Percentiles rank a stretch among this genome's conserved stretches.
phyloP scores from a whole-genome alignment of 2,888 invertebrate species.

The Amphipyra tragopoginis region DNA sequence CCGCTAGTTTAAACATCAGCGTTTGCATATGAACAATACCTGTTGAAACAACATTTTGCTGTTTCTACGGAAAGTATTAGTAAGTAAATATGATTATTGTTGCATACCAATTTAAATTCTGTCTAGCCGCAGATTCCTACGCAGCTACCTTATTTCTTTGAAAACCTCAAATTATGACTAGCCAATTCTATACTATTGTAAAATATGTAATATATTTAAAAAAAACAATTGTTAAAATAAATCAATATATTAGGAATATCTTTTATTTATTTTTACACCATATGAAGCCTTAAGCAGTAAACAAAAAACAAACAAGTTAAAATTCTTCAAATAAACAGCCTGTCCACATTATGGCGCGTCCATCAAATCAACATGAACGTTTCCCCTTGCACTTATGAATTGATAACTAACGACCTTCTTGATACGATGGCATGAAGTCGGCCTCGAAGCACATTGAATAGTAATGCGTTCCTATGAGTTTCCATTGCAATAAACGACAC shows the following conservation, averaged over 20 bases:
- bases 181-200: not conserved
- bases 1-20: constrained; percentile 5
- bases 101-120: not conserved
- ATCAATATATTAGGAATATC: no score
- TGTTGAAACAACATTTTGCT: constrained; percentile 1
- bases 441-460: constrained; percentile 69
- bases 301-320: not conserved
- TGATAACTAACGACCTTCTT: constrained; percentile 70
- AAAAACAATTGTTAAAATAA: no score
- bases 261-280: no score
- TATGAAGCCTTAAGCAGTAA: not conserved
- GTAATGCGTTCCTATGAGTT: constrained; percentile 62
- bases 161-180: not conserved
- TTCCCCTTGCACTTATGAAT: constrained; percentile 63
- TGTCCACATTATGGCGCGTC: constrained; percentile 9
- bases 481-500: constrained; percentile 62
- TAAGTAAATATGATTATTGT: not conserved
- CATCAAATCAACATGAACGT: constrained; percentile 29
- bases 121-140: not conserved
- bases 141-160: not conserved
- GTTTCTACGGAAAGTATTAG: not conserved
- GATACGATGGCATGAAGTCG: constrained; percentile 64
- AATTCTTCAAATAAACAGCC: not conserved
- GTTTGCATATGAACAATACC: constrained; percentile 9
- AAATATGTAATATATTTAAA: not conserved